Evolutionary conservation across 2,113 vertebrate genomes (phyloP).

Genomic region (Plectropomus leopardus): DNA sequence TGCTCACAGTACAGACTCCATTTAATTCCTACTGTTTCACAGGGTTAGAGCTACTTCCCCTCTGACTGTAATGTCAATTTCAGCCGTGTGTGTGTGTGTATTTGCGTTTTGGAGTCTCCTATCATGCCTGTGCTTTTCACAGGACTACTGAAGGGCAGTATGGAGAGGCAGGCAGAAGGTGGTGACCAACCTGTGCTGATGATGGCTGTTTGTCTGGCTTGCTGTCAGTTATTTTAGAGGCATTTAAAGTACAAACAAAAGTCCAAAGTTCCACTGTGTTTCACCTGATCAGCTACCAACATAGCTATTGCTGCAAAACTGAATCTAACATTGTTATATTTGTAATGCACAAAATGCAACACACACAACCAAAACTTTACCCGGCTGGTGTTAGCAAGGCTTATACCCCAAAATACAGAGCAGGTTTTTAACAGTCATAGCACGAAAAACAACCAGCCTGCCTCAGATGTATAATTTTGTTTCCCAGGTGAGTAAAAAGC

Average conservation of each 20-base stretch:
- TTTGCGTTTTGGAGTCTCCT: slow-evolving; percentile 46
- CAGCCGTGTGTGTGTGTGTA: slow-evolving; percentile 38
- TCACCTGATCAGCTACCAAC: slow-evolving; percentile 25
- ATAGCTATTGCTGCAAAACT: neutral
- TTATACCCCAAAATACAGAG: slow-evolving; percentile 58
- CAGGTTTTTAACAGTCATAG: slow-evolving; percentile 74
- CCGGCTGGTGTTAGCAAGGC: slow-evolving; percentile 28
- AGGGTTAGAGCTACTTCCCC: slow-evolving; percentile 67
- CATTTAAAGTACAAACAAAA: slow-evolving; percentile 30
- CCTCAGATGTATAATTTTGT: slow-evolving; percentile 82
- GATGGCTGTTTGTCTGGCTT: slow-evolving; percentile 23
- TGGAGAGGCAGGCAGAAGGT: slow-evolving; percentile 23
- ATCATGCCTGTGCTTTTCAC: slow-evolving; percentile 18
- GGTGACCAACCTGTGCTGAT: slow-evolving; percentile 26
- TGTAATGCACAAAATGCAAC: slow-evolving; percentile 21
- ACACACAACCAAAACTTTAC: slow-evolving; percentile 48
- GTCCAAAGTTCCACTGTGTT: neutral
- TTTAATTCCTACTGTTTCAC: slow-evolving; percentile 76
- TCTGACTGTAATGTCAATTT: slow-evolving; percentile 63
- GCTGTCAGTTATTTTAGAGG: slow-evolving; percentile 17
- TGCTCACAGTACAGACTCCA: slow-evolving; percentile 70
- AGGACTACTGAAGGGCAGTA: slow-evolving; percentile 23
- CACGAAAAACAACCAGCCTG: slow-evolving; percentile 75
- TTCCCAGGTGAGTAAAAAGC: slow-evolving; percentile 80
- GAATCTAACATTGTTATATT: neutral